Evolutionary conservation across 2,888 invertebrate genomes (phyloP), one percentile per base, ranked within the genome.

Genomic region (Labia minor): DNA sequence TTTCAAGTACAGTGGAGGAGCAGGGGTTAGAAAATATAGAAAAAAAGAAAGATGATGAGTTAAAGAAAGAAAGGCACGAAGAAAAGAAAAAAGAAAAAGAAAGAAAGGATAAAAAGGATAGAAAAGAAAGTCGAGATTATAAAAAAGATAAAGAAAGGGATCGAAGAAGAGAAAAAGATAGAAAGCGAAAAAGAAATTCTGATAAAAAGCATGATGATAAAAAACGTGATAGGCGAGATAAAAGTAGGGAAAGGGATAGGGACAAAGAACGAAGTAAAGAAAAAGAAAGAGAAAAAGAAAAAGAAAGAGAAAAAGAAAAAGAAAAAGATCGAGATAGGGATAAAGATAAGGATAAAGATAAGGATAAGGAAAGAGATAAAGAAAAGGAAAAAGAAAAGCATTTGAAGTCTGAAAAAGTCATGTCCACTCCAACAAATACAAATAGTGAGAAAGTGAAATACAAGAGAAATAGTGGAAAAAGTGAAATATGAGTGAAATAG

Each of bases 391-490:
- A 67, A 72, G 70, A 69, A 62, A 63, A 69, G 62, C 62, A 67
- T 67, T 4, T 68, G 70, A 16, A 68, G 14, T 18, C 65, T 0
- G 74, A 74, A 1, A 76, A 75, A 77, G 14, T 16, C 71, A 3
- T 74, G 76, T 20, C 73, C 72, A 33, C 74, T 75, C 19, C 71
- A 72, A 8, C 73, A 74, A 63, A 67, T 69, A n/a, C n/a, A n/a
- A 21, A 67, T 16, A 67, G 68, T 69, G 67, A n/a, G n/a, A n/a
- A n/a, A n/a, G n/a, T n/a, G n/a, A n/a, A n/a, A n/a, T n/a, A n/a
- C n/a, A n/a, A n/a, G n/a, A n/a, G n/a, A n/a, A n/a, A n/a, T n/a
- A n/a, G n/a, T n/a, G n/a, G n/a, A n/a, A n/a, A n/a, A n/a, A n/a
- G n/a, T n/a, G n/a, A n/a, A n/a, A n/a, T n/a, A n/a, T n/a, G n/a